Evolutionary conservation across 2,113 vertebrate species (phyloP).

Genomic region (Morone chrysops): DNA sequence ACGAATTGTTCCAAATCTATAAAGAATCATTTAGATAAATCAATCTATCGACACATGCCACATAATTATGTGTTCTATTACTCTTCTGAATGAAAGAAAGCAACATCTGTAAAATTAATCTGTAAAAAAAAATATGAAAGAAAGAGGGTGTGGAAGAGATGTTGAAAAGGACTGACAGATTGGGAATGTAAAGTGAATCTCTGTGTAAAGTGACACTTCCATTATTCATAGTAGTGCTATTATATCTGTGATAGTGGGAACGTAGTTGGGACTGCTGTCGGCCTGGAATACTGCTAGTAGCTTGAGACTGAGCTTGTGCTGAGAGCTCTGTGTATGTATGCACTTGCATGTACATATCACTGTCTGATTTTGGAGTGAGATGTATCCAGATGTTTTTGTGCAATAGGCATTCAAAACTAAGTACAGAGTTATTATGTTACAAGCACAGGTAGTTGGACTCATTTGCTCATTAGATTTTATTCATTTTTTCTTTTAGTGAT

Average conservation of each 20-base stretch:
- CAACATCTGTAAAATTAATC: background rate
- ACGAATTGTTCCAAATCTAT: slow-evolving; percentile 8
- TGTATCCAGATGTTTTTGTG: slow-evolving; percentile 51
- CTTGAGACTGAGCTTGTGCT: background rate
- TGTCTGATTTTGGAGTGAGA: slow-evolving; percentile 20
- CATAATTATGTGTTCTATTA: background rate
- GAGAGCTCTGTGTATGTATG: slow-evolving; percentile 4
- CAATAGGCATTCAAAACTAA: slow-evolving; percentile 12
- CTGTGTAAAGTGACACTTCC: slow-evolving; percentile 42
- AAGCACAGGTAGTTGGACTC: slow-evolving; percentile 20
- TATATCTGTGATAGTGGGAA: slow-evolving; percentile 39
- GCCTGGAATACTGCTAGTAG: slow-evolving; percentile 5
- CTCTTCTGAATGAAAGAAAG: background rate
- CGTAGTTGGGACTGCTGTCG: slow-evolving; percentile 26
- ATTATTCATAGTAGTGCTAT: slow-evolving; percentile 63
- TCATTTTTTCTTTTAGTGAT: slow-evolving; percentile 17
- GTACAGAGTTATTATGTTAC: slow-evolving; percentile 15
- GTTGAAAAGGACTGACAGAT: slow-evolving; percentile 7
- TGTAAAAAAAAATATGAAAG: background rate
- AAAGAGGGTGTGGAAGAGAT: slow-evolving; percentile 9
- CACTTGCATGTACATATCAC: slow-evolving; percentile 7
- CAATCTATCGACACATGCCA: background rate
- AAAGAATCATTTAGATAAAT: background rate
- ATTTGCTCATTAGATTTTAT: background rate
- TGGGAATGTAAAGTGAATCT: slow-evolving; percentile 17